phyloP scores from a whole-genome alignment of 2,797 vertebrate species.

The Lagodon rhomboides region DNA sequence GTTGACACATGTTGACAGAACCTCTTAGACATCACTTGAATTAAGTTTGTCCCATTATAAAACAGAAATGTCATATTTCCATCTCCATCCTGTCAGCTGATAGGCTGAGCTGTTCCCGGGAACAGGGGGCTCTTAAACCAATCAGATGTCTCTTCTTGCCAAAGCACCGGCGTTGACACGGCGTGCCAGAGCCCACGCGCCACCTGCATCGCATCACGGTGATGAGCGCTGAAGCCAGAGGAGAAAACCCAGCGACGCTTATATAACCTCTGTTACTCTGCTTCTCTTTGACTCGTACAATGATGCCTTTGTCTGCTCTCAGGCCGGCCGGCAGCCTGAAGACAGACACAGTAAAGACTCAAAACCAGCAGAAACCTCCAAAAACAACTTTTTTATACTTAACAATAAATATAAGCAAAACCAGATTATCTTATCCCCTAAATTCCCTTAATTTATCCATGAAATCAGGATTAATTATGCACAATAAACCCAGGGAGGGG shows the following conservation, averaged over 20 bases:
- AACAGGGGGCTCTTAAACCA: slow-evolving; percentile 23
- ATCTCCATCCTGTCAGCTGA: neutral
- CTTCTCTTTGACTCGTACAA: slow-evolving; percentile 52
- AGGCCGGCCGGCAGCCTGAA: slow-evolving; percentile 10
- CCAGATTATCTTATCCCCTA: neutral
- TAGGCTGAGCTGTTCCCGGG: slow-evolving; percentile 12
- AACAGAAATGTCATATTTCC: no score
- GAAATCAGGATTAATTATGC: slow-evolving; percentile 11
- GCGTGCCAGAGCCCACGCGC: slow-evolving; percentile 20
- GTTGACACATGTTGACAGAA: no score
- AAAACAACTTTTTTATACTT: neutral
- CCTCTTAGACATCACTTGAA: no score
- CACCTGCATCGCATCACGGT: slow-evolving; percentile 68
- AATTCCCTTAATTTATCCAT: neutral
- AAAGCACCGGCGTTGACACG: neutral
- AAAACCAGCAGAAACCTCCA: slow-evolving; percentile 1
- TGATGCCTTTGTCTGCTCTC: slow-evolving; percentile 64
- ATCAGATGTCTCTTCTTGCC: neutral
- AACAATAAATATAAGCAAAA: neutral
- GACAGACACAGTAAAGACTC: neutral
- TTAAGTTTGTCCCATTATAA: no score
- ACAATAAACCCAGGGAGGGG: neutral
- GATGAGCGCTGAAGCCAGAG: slow-evolving; percentile 47
- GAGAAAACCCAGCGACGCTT: slow-evolving; percentile 48
- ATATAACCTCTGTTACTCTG: slow-evolving; percentile 46